Conservation (phyloP, 2,797 vertebrate genomes). For the Pogonophryne albipinna region DNA sequence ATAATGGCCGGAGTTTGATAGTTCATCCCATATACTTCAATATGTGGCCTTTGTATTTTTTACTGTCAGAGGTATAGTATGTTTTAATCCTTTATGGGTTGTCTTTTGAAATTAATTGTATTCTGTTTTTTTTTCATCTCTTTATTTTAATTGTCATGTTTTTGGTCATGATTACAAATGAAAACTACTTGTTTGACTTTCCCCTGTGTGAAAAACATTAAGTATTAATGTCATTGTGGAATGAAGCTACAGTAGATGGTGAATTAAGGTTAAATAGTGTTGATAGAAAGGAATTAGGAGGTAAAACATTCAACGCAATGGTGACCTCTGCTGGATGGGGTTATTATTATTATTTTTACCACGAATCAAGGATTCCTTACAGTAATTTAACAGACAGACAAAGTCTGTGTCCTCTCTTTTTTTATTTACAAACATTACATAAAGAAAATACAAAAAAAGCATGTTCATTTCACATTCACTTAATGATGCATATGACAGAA, state of each 20-base stretch:
- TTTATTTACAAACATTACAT: slow-evolving; percentile 68
- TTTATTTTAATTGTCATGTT: background rate
- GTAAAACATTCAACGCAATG: slow-evolving; percentile 27
- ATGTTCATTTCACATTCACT: slow-evolving; percentile 43
- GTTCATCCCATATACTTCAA: background rate
- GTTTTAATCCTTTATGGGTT: background rate
- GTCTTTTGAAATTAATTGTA: background rate
- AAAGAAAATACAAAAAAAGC: slow-evolving; percentile 66
- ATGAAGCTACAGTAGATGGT: slow-evolving; percentile 25
- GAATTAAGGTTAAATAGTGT: slow-evolving; percentile 12
- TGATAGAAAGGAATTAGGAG: background rate
- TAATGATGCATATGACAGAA: slow-evolving; percentile 35
- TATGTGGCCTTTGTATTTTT: background rate
- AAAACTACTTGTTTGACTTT: slow-evolving; percentile 8
- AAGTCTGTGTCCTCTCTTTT: slow-evolving; percentile 3
- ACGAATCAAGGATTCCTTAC: background rate
- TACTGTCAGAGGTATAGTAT: background rate
- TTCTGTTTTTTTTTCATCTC: background rate
- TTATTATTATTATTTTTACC: background rate
- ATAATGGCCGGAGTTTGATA: background rate
- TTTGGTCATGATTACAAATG: background rate
- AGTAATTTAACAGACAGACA: background rate
- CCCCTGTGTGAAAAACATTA: slow-evolving; percentile 4
- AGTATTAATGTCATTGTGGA: slow-evolving; percentile 8
- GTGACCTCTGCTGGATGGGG: slow-evolving; percentile 64